Percentiles rank a stretch among this genome's conserved stretches.
Evolutionary conservation across 2,888 invertebrate genomes (phyloP).

Genomic region (Calliphora vomitoria): DNA sequence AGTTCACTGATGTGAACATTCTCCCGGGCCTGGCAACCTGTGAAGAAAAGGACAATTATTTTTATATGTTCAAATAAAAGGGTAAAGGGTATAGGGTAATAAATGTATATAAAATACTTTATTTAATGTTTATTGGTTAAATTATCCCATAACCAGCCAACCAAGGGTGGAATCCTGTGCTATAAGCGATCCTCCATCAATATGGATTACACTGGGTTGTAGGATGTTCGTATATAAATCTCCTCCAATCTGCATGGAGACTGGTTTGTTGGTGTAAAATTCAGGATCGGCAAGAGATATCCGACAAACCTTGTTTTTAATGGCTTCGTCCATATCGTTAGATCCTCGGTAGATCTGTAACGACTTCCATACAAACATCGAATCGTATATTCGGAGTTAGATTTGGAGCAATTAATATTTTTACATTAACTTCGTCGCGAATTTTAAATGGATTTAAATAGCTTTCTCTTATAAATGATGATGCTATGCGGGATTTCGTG

Average conservation of each 20-base stretch:
- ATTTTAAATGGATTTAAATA: too few species aligned
- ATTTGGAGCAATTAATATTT: too few species aligned
- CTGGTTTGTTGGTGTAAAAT: background rate
- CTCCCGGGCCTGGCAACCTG: slow-evolving; percentile 1
- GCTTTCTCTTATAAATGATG: too few species aligned
- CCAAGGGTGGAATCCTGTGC: background rate
- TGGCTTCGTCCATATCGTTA: background rate
- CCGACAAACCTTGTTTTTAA: background rate
- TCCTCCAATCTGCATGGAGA: background rate
- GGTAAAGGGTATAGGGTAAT: background rate
- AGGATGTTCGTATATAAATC: background rate
- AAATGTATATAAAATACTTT: too few species aligned
- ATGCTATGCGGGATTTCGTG: background rate
- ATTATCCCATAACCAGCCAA: background rate
- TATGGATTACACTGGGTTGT: background rate
- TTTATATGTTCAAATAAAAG: too few species aligned
- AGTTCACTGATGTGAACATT: slow-evolving; percentile 1
- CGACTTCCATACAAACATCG: background rate
- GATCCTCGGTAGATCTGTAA: background rate
- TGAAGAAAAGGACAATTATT: too few species aligned
- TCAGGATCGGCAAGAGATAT: background rate
- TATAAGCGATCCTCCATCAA: background rate
- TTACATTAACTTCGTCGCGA: too few species aligned
- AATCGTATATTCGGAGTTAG: too few species aligned
- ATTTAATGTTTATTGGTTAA: background rate